These are phyloP conservation scores for Agrypnia vestita DNA, from an alignment of 1,140 invertebrate species.

Conservation along the genomic window DNA sequence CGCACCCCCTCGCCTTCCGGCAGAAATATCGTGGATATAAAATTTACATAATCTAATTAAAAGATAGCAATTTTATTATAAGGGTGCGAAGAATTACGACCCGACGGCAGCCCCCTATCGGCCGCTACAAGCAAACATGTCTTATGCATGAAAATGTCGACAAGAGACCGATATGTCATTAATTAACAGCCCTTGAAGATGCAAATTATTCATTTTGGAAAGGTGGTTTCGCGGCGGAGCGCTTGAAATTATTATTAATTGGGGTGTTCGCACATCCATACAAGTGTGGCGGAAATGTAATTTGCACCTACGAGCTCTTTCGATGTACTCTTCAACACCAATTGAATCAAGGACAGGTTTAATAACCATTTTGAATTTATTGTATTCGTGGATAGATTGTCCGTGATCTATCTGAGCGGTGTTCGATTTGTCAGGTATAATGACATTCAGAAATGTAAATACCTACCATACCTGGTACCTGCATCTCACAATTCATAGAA, in stretches of 20 bases:
- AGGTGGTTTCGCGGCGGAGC: not conserved
- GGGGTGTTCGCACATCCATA: not conserved
- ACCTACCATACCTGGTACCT: too few species aligned
- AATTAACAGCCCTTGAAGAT: constrained; percentile 38
- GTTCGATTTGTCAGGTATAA: too few species aligned
- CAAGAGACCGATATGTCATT: constrained; percentile 38
- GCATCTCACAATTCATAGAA: too few species aligned
- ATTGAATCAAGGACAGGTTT: not conserved
- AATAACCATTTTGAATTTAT: too few species aligned
- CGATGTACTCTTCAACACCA: too few species aligned
- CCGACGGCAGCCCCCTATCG: constrained; percentile 38
- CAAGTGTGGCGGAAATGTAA: too few species aligned
- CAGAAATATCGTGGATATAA: constrained; percentile 59
- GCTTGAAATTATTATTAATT: not conserved
- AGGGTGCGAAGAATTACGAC: constrained; percentile 49
- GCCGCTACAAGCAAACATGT: constrained; percentile 35
- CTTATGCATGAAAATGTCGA: constrained; percentile 41
- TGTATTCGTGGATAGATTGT: too few species aligned
- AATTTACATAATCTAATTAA: constrained; percentile 62
- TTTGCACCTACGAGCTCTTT: too few species aligned
- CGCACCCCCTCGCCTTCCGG: constrained; percentile 24
- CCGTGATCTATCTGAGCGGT: too few species aligned
- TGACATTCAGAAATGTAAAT: too few species aligned
- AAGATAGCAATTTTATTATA: constrained; percentile 62
- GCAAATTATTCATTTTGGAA: constrained; percentile 28